A percentile compares a stretch with the other conserved stretches of the same genome.
Evolutionary conservation across 2,888 invertebrate species (phyloP).

Genomic region (Pecten maximus): DNA sequence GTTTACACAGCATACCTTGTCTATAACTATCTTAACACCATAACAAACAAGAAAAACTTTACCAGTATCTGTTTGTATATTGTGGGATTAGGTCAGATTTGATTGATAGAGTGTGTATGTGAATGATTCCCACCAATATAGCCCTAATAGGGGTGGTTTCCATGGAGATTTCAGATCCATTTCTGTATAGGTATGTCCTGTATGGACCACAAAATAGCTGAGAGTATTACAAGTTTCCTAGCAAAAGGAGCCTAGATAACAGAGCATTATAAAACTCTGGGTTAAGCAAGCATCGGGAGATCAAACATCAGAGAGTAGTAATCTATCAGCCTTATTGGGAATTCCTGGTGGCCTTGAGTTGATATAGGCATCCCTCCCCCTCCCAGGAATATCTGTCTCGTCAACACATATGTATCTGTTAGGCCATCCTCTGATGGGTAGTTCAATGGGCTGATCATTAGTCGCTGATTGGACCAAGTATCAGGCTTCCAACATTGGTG

Average conservation of each 20-base stretch:
- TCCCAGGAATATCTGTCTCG: not conserved
- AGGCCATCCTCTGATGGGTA: not conserved
- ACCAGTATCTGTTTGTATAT: not conserved
- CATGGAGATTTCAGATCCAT: not conserved
- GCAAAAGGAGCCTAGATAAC: not conserved
- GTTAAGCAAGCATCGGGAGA: slow-evolving; percentile 11
- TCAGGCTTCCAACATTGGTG: not conserved
- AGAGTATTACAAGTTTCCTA: not conserved
- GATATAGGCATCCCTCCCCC: not conserved
- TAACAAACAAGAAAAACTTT: not conserved
- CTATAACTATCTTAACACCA: not conserved
- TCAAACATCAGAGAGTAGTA: not conserved
- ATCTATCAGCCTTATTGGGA: not conserved
- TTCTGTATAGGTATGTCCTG: not conserved
- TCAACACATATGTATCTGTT: not conserved
- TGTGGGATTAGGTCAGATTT: not conserved
- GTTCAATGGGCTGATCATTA: not conserved
- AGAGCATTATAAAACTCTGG: not conserved
- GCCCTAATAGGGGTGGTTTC: not conserved
- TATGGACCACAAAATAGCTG: not conserved
- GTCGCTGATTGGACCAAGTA: slow-evolving; percentile 5
- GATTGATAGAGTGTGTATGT: not conserved
- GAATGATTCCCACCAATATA: not conserved
- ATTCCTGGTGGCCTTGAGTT: not conserved
- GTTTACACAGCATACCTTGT: not conserved